Conservation (phyloP, 2,888 invertebrate species). For the Acanthosepion pharaonis region DNA sequence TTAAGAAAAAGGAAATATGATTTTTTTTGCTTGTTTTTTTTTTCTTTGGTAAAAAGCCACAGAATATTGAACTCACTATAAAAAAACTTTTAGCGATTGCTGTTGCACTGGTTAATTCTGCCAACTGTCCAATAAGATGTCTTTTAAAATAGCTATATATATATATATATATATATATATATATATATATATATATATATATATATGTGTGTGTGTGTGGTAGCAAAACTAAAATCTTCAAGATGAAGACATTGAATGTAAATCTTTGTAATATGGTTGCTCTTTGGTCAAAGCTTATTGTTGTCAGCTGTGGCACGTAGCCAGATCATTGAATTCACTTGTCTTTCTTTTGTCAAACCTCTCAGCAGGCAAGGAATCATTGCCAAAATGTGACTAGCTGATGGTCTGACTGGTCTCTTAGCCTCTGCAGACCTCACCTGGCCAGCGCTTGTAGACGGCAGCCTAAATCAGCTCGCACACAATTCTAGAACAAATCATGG, state of each 20-base stretch:
- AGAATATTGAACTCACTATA: neutral
- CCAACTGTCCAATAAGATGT: neutral
- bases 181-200: too few species aligned
- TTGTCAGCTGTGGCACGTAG: neutral
- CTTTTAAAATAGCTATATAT: neutral
- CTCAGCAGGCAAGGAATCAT: constrained; percentile 7
- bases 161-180: too few species aligned
- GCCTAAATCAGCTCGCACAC: neutral
- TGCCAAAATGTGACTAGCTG: constrained; percentile 14
- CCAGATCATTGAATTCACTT: constrained; percentile 4
- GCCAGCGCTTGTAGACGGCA: neutral
- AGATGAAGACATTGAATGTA: constrained; percentile 18
- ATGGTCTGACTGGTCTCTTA: neutral
- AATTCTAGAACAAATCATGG: neutral
- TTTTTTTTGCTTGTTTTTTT: too few species aligned
- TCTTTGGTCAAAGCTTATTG: neutral
- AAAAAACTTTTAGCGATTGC: neutral
- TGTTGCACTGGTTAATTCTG: neutral
- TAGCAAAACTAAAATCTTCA: neutral
- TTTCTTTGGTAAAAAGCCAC: neutral
- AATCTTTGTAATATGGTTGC: constrained; percentile 23
- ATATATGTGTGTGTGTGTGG: neutral
- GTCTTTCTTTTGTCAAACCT: constrained; percentile 12
- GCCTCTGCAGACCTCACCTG: constrained; percentile 33
- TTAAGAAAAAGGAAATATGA: too few species aligned